phyloP scores from a whole-genome alignment of 64 coral and sea anemone genomes.

The Catalaphyllia jardinei region DNA sequence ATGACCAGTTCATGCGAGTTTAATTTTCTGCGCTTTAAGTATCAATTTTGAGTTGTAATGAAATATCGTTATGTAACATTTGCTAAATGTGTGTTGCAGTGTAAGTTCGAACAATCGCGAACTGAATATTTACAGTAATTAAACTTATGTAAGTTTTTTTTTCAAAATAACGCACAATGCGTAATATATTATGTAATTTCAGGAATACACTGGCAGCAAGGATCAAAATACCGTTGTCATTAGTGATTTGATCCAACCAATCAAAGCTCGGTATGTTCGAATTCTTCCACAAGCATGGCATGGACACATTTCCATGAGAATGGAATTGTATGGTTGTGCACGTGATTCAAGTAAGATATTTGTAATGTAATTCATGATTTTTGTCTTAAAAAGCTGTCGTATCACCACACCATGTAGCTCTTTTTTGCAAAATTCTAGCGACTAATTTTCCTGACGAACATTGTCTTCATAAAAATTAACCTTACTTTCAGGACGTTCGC shows the following conservation, averaged over 20 bases:
- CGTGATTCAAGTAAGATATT: conserved; percentile 2
- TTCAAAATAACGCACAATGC: background rate
- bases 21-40: too few relatives aligned
- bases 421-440: too few relatives aligned
- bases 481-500: too few relatives aligned
- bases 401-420: too few relatives aligned
- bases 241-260: background rate
- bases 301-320: conserved; percentile 44
- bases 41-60: too few relatives aligned
- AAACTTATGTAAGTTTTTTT: background rate
- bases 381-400: background rate
- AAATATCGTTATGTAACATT: too few relatives aligned
- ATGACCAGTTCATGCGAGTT: too few relatives aligned
- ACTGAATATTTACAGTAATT: too few relatives aligned
- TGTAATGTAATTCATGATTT: background rate
- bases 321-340: conserved; percentile 51
- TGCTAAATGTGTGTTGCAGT: too few relatives aligned
- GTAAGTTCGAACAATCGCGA: too few relatives aligned
- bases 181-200: background rate
- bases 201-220: background rate
- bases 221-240: background rate
- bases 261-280: conserved; percentile 13
- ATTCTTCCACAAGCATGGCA: conserved; percentile 38
- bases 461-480: too few relatives aligned
- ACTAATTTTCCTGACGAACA: too few relatives aligned